phyloP scores from a whole-genome alignment of 2,888 invertebrate species.

The Bimastos eiseni region DNA sequence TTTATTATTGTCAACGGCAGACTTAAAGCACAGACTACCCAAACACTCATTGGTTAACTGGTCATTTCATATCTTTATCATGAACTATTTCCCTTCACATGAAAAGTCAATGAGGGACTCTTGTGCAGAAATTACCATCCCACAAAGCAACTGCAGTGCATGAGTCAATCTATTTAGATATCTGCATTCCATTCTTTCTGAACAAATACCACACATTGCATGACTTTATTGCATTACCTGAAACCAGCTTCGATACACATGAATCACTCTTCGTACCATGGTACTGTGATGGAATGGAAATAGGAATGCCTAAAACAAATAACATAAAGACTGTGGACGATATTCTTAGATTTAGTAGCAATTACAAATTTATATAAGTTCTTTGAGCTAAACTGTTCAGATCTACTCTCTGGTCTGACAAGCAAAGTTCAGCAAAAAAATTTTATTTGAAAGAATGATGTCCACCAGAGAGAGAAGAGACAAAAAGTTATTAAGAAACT shows the following conservation, averaged over 20 bases:
- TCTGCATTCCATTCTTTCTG: neutral
- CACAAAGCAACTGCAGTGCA: neutral
- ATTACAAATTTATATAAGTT: neutral
- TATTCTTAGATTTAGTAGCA: neutral
- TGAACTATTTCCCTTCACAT: neutral
- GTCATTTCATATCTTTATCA: neutral
- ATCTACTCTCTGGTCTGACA: neutral
- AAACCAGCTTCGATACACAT: constrained; percentile 93
- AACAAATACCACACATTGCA: neutral
- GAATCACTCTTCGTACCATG: constrained; percentile 84
- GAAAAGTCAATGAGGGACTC: neutral
- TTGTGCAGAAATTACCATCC: neutral
- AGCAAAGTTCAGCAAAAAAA: neutral
- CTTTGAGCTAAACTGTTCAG: neutral
- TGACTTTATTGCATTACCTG: constrained; percentile 50
- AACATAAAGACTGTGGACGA: neutral
- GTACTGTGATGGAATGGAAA: constrained; percentile 84
- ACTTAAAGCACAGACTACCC: neutral
- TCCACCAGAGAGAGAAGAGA: too few relatives aligned
- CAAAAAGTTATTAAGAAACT: too few relatives aligned
- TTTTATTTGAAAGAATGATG: too few relatives aligned
- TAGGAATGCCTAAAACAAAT: constrained; percentile 72
- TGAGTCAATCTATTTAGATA: neutral
- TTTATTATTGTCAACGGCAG: neutral
- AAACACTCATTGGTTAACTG: neutral